phyloP scores from a whole-genome alignment of 2,113 vertebrate species.

The Hoplias malabaricus region DNA sequence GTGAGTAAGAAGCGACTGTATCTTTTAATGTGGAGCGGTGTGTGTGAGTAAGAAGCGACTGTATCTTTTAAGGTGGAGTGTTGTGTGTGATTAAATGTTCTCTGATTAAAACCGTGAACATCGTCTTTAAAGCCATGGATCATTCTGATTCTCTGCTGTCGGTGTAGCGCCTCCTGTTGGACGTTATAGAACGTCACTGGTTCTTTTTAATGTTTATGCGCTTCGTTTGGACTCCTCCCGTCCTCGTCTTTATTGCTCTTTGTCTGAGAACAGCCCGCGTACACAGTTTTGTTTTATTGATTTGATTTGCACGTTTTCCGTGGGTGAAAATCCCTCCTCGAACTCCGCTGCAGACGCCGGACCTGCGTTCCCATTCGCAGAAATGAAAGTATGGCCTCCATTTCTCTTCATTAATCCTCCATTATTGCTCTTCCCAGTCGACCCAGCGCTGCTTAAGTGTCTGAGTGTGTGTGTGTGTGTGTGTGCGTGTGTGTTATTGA shows the following conservation, averaged over 20 bases:
- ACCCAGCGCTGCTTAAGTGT: conserved; percentile 53
- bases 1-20: too few species aligned
- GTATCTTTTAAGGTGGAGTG: too few species aligned
- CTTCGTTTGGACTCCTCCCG: too few species aligned
- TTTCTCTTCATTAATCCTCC: conserved; percentile 64
- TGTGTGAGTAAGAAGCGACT: too few species aligned
- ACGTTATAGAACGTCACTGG: conserved; percentile 15
- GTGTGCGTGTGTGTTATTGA: conserved; percentile 69
- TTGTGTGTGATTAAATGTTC: too few species aligned
- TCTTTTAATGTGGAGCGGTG: too few species aligned
- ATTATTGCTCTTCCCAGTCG: conserved; percentile 62
- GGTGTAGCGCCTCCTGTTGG: conserved; percentile 42
- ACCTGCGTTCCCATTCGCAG: not conserved
- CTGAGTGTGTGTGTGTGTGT: conserved; percentile 53
- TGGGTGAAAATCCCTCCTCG: conserved; percentile 22
- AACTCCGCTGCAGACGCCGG: not conserved
- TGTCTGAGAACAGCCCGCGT: conserved; percentile 8
- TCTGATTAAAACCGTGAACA: too few species aligned
- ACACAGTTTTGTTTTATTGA: conserved; percentile 43
- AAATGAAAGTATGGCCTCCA: conserved; percentile 12
- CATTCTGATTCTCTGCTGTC: conserved; percentile 38
- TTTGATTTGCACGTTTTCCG: conserved; percentile 45
- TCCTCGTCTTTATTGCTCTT: not conserved
- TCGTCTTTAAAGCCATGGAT: too few species aligned
- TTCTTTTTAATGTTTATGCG: too few species aligned